These are phyloP conservation scores for Anolis apletophallus DNA, from an alignment of 2,797 vertebrate species.

Conservation along the genomic window DNA sequence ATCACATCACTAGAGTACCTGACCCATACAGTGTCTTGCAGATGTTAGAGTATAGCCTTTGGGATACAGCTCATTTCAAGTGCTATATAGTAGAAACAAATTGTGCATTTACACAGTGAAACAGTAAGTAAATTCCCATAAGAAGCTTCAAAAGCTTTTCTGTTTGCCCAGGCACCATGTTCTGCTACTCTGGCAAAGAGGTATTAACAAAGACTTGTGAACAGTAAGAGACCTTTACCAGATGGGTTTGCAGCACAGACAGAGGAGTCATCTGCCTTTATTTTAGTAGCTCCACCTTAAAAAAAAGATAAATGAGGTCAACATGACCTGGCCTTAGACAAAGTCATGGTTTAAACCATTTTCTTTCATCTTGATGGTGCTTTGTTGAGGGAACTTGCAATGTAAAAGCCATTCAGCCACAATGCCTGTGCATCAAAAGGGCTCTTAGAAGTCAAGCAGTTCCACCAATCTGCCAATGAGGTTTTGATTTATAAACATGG, in stretches of 20 bases:
- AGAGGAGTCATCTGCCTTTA: conserved; percentile 74
- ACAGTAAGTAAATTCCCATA: conserved; percentile 75
- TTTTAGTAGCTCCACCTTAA: conserved; percentile 74
- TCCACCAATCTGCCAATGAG: conserved; percentile 79
- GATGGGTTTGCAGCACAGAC: conserved; percentile 69
- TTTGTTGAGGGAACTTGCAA: conserved; percentile 79
- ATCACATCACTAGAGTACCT: conserved; percentile 73
- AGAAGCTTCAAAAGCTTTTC: conserved; percentile 75
- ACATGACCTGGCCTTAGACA: conserved; percentile 83
- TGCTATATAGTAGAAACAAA: conserved; percentile 79
- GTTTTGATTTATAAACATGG: conserved; percentile 74
- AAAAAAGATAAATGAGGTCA: conserved; percentile 83
- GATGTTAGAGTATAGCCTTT: conserved; percentile 73
- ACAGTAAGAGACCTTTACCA: conserved; percentile 72
- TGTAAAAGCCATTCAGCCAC: conserved; percentile 80
- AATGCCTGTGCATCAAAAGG: conserved; percentile 78
- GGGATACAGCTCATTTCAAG: conserved; percentile 77
- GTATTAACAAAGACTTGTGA: conserved; percentile 76
- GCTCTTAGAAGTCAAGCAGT: conserved; percentile 79
- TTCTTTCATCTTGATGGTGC: conserved; percentile 81
- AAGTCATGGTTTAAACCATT: conserved; percentile 81
- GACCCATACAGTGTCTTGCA: conserved; percentile 73
- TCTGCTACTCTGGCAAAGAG: conserved; percentile 78
- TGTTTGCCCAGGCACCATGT: conserved; percentile 73
- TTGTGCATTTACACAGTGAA: conserved; percentile 73